These are phyloP conservation scores for Turritopsis dohrnii DNA, from an alignment of 30 jellyfish, hydroid and myxozoan species.

Conservation along the genomic window DNA sequence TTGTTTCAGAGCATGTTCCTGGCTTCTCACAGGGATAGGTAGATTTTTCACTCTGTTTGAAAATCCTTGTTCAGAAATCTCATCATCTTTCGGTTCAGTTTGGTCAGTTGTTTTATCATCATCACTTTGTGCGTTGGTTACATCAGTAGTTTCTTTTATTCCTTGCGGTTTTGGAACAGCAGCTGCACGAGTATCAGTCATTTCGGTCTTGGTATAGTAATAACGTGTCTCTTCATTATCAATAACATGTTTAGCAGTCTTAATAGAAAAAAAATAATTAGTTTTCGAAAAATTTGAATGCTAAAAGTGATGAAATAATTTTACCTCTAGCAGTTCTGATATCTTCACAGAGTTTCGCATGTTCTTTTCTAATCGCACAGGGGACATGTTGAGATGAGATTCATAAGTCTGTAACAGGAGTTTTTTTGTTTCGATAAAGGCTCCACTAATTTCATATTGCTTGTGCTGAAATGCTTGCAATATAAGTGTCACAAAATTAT, in stretches of 20 bases:
- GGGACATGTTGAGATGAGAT: neutral
- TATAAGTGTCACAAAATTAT: neutral
- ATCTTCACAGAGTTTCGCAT: neutral
- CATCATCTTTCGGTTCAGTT: no score
- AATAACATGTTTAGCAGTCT: neutral
- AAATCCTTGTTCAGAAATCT: no score
- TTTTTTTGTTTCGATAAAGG: neutral
- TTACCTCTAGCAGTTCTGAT: neutral
- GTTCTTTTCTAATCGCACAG: neutral
- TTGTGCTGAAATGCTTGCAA: neutral
- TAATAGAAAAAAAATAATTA: no score
- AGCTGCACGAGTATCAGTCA: neutral
- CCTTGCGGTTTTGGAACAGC: no score
- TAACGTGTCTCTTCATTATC: neutral
- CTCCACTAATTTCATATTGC: neutral
- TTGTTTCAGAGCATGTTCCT: neutral
- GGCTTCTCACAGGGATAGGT: neutral
- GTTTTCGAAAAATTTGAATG: neutral
- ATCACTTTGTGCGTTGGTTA: neutral
- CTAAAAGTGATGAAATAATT: neutral
- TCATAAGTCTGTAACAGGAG: neutral
- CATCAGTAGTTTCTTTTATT: neutral
- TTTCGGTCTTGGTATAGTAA: neutral
- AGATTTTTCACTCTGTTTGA: no score
- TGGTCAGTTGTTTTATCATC: no score